Evolutionary conservation across 2,888 invertebrate species (phyloP), one percentile per base, ranked within the genome.

Genomic region (Gisinianus flammeolus): DNA sequence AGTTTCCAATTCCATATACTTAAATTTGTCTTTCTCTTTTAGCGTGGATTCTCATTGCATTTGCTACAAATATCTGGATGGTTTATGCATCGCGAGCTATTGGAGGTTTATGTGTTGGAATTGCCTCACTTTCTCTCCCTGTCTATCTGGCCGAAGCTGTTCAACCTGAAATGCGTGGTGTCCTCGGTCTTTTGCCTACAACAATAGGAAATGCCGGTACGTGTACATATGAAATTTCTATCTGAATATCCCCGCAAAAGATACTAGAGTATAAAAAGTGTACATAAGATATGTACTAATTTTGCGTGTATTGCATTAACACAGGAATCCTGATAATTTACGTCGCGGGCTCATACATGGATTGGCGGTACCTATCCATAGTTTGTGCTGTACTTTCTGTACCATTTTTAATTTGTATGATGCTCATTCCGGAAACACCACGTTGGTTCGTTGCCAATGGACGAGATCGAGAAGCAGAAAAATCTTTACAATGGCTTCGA

Each of bases 71-170:
- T 85, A 90, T 94, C 4, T 87, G 89, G 75, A 91, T 93, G 91
- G 90, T 97, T 69, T 91, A 94, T 83, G 88, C 90, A 52, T 96
- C 96, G 22, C 90, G 97, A 84, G 90, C 91, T 5, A 87, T 97
- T 62, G 92, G 93, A 79, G 98, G 98, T 26, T 91, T 94, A 85
- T 94, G 95, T 86, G 94, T 95, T 26, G 95, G 96, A 62, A 89
- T 96, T 77, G 92, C 93, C 2, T 95, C 95, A 0, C 90, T 97
- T 2, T 92, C 93, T 24, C 90, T 94, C 83, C 96, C 97, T 0
- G 95, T 97, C 1, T 97, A 97, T 86, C 90, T 97, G 75, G 96
- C 96, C 35, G 97, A 97, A 88, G 94, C 95, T 0, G 90, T 96
- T 52, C 95, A 96, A 86, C 93, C 96, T 2, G 94, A 96, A 89